Evolutionary conservation across 1,140 invertebrate genomes (phyloP).

Genomic region (Reticulitermes speratus): DNA sequence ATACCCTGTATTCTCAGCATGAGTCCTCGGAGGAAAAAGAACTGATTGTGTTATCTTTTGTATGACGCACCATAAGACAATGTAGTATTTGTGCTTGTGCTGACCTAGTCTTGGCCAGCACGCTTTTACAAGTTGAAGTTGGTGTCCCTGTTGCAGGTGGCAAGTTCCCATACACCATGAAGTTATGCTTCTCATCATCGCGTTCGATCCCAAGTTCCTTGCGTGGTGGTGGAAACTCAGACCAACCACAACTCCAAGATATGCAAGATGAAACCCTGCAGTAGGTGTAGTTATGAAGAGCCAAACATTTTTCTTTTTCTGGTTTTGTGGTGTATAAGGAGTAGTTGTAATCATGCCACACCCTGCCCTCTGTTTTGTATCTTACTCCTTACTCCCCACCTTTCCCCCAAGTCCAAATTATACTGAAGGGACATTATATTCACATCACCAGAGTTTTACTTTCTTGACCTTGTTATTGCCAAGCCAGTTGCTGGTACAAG

Average conservation of each 20-base stretch:
- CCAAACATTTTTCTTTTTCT: background rate
- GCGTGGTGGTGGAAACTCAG: background rate
- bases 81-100: too few relatives aligned
- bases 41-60: too few relatives aligned
- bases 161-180: conserved; percentile 96
- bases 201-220: conserved; percentile 64
- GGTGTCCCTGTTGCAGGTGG: conserved; percentile 64
- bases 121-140: too few relatives aligned
- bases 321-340: background rate
- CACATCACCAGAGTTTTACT: background rate
- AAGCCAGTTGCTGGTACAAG: too few relatives aligned
- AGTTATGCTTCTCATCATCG: conserved; percentile 90
- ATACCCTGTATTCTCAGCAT: too few relatives aligned
- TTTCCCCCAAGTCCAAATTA: background rate
- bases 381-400: background rate
- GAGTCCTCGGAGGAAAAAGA: too few relatives aligned
- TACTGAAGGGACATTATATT: background rate
- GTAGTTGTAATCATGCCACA: background rate
- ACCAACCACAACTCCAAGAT: conserved; percentile 21
- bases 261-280: conserved; percentile 21
- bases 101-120: too few relatives aligned
- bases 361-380: background rate
- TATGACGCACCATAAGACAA: too few relatives aligned
- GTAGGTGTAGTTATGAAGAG: background rate
- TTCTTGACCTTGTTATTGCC: background rate